These are phyloP conservation scores for Lasioglossum zephyrum DNA, from an alignment of 2,888 invertebrate genomes.

Conservation along the genomic window DNA sequence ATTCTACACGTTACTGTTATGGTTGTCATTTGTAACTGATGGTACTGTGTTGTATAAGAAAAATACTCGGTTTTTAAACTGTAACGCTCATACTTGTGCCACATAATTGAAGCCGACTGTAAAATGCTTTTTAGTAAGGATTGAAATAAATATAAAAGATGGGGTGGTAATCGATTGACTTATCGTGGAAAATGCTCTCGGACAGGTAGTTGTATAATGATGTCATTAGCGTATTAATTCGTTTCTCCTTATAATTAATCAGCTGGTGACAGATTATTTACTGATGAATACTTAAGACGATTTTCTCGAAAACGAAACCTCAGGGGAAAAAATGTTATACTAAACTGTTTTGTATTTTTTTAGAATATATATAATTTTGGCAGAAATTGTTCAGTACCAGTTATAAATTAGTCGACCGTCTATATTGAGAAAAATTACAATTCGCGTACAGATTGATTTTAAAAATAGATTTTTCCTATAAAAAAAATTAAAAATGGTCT, in stretches of 20 bases:
- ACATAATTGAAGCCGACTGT: neutral
- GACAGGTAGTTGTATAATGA: neutral
- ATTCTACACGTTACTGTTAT: neutral
- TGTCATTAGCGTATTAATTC: neutral
- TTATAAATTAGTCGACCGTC: neutral
- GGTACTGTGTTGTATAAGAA: neutral
- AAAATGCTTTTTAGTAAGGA: neutral
- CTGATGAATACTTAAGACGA: neutral
- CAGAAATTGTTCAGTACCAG: neutral
- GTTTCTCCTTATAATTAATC: neutral
- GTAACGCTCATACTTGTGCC: neutral
- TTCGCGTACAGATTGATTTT: neutral
- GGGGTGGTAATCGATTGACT: neutral
- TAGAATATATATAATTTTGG: neutral
- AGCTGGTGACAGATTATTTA: neutral
- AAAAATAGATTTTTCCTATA: neutral
- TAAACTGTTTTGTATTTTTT: neutral
- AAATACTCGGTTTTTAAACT: neutral
- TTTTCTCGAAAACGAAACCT: neutral
- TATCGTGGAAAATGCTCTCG: neutral
- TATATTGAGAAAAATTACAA: neutral
- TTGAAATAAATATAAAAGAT: neutral
- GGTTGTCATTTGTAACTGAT: neutral
- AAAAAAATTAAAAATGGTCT: neutral
- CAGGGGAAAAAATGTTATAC: neutral